Evolutionary conservation across 2,797 vertebrate species (phyloP).

Genomic region (Lepus townsendii): DNA sequence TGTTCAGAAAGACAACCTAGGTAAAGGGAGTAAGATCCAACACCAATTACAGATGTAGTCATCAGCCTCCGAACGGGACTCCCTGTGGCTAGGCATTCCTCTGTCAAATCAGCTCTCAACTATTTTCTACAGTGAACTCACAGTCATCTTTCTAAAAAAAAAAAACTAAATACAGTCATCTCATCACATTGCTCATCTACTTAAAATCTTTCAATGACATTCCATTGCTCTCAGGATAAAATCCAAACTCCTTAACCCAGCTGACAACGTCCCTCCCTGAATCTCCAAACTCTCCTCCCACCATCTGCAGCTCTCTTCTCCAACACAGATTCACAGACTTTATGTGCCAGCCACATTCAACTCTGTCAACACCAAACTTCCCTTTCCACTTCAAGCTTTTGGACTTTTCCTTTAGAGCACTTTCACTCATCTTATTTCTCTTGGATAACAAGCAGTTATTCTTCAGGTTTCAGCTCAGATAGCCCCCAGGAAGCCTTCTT

Average conservation of each 20-base stretch:
- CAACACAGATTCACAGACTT: not conserved
- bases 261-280: not conserved
- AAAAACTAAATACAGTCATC: not conserved
- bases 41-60: not conserved
- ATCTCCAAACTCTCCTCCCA: not conserved
- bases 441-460: not conserved
- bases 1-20: constrained; percentile 28
- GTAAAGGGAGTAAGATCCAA: not conserved
- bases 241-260: not conserved
- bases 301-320: not conserved
- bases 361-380: constrained; percentile 1
- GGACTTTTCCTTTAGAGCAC: not conserved
- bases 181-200: not conserved
- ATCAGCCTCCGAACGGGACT: not conserved
- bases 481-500: not conserved
- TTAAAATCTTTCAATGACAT: not conserved
- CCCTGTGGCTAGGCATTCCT: not conserved
- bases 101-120: constrained; percentile 9
- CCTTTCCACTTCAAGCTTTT: not conserved
- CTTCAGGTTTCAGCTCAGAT: not conserved
- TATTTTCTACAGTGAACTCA: not conserved
- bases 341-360: not conserved
- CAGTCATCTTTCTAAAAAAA: not conserved
- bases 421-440: not conserved
- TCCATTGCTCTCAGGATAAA: not conserved